Evolutionary conservation across 2,888 invertebrate species (phyloP).

Genomic region (Gymnocheta viridis): DNA sequence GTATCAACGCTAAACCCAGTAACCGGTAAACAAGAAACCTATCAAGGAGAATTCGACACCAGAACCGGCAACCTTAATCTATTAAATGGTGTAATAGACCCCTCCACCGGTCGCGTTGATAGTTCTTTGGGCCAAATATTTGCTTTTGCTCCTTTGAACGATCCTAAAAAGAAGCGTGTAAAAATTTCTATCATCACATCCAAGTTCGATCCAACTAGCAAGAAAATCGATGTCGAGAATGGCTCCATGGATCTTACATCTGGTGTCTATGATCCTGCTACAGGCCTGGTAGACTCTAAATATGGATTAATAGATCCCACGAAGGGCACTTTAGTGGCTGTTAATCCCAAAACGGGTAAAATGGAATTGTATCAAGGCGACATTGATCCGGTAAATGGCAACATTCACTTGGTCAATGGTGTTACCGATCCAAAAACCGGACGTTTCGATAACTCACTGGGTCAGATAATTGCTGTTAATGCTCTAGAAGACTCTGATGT

Average conservation of each 20-base stretch:
- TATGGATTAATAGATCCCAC: conserved; percentile 88
- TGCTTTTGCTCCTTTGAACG: conserved; percentile 85
- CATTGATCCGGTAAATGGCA: conserved; percentile 86
- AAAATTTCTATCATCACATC: conserved; percentile 89
- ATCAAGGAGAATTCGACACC: conserved; percentile 86
- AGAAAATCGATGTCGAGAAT: conserved; percentile 86
- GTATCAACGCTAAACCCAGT: conserved; percentile 85
- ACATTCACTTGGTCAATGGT: conserved; percentile 86
- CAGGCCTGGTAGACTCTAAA: conserved; percentile 87
- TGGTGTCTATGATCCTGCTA: conserved; percentile 87
- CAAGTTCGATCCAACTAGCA: conserved; percentile 87
- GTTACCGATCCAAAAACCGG: conserved; percentile 87
- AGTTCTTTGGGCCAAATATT: conserved; percentile 86
- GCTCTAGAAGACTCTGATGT: conserved; percentile 87
- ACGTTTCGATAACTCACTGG: conserved; percentile 85
- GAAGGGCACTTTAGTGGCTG: conserved; percentile 85
- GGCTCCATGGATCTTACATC: conserved; percentile 86
- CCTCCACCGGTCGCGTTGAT: conserved; percentile 85
- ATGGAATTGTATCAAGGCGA: conserved; percentile 85
- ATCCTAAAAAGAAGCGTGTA: conserved; percentile 85
- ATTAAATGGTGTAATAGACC: conserved; percentile 81
- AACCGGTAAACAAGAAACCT: conserved; percentile 85
- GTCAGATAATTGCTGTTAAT: conserved; percentile 86
- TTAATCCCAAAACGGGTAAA: conserved; percentile 85
- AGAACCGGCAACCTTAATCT: conserved; percentile 85